phyloP scores from a whole-genome alignment of 2,888 invertebrate genomes.

The Bedellia somnulentella region DNA sequence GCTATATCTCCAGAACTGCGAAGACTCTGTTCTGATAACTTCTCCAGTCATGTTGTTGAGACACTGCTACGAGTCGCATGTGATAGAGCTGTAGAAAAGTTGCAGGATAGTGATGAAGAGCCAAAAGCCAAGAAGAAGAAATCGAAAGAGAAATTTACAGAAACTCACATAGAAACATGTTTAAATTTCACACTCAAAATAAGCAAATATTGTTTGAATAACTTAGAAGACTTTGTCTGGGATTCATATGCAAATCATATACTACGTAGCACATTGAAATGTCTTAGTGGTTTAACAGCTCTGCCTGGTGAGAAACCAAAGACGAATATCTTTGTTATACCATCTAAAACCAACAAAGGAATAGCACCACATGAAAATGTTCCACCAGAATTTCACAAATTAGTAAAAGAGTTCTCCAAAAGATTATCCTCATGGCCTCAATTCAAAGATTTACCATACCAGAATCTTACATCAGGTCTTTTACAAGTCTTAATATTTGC shows the following conservation, averaged over 20 bases:
- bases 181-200: conserved; percentile 69
- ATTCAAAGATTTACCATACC: conserved; percentile 70
- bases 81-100: conserved; percentile 43
- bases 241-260: conserved; percentile 78
- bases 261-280: conserved; percentile 70
- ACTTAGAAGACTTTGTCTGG: conserved; percentile 82
- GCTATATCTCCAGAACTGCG: conserved; percentile 68
- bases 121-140: conserved; percentile 21
- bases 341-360: conserved; percentile 23
- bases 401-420: conserved; percentile 65
- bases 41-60: conserved; percentile 79
- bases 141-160: conserved; percentile 22
- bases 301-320: conserved; percentile 45
- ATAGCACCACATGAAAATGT: conserved; percentile 42
- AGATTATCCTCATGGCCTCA: conserved; percentile 76
- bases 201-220: conserved; percentile 77
- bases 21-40: conserved; percentile 72
- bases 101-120: conserved; percentile 18
- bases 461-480: conserved; percentile 71
- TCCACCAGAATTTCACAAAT: conserved; percentile 61
- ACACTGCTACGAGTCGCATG: conserved; percentile 64
- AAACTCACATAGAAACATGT: conserved; percentile 55
- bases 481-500: conserved; percentile 68
- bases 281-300: conserved; percentile 67
- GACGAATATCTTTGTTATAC: conserved; percentile 32